These are phyloP conservation scores for Limosa lapponica DNA, from an alignment of 2,797 vertebrate species.

Conservation along the genomic window DNA sequence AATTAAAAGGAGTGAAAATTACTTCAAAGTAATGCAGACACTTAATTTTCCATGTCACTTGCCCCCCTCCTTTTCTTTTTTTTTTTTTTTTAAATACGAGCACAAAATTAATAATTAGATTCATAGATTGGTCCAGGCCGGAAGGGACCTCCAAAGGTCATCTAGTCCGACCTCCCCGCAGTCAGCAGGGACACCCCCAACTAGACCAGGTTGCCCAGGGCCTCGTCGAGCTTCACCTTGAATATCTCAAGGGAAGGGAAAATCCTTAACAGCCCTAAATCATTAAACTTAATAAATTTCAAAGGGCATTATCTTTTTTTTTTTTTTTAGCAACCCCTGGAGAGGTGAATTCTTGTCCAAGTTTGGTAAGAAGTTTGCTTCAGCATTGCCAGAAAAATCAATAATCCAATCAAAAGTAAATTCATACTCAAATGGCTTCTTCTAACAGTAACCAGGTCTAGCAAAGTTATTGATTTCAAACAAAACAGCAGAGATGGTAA, in stretches of 20 bases:
- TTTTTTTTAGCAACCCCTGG: not conserved
- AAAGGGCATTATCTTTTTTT: not conserved
- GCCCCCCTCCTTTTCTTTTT: rapidly evolving
- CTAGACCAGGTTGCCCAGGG: too few relatives aligned
- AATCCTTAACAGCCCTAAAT: not conserved
- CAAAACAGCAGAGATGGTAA: not conserved
- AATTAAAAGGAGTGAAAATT: not conserved
- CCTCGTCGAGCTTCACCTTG: too few relatives aligned
- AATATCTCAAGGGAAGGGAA: too few relatives aligned
- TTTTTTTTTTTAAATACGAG: not conserved
- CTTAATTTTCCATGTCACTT: not conserved
- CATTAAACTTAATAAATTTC: not conserved
- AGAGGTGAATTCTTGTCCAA: not conserved
- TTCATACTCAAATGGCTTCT: constrained; percentile 57
- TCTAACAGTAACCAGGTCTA: constrained; percentile 22
- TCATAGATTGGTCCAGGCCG: too few relatives aligned
- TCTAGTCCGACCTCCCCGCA: too few relatives aligned
- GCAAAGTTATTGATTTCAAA: not conserved
- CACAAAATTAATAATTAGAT: too few relatives aligned
- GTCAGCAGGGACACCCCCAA: too few relatives aligned
- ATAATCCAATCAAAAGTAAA: not conserved
- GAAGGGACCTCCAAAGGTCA: too few relatives aligned
- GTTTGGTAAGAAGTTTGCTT: not conserved
- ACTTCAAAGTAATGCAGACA: not conserved
- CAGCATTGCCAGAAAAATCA: constrained; percentile 36